Conservation (phyloP, 2,888 invertebrate genomes). For the Conistra vaccinii region DNA sequence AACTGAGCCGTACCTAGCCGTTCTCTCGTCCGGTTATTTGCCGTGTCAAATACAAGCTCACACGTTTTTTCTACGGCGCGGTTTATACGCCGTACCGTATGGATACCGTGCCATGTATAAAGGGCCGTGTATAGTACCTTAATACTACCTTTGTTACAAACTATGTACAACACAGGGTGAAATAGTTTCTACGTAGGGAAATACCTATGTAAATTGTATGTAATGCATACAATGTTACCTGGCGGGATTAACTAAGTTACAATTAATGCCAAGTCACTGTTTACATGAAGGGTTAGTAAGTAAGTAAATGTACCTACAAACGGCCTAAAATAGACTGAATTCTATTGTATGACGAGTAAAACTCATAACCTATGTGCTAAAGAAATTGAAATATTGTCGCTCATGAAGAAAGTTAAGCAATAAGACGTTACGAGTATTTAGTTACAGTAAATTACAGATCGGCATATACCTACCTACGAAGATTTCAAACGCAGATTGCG, state of each 20-base stretch:
- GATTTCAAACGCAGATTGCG: too few species aligned
- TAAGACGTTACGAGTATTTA: neutral
- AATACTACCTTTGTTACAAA: slow-evolving; percentile 14
- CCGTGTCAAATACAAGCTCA: neutral
- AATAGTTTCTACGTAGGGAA: slow-evolving; percentile 23
- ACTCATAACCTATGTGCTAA: too few species aligned
- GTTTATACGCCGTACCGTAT: neutral
- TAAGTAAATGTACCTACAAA: slow-evolving; percentile 3
- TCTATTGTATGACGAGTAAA: neutral
- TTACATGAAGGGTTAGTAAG: slow-evolving; percentile 1
- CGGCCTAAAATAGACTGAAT: neutral
- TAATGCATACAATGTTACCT: slow-evolving; percentile 23
- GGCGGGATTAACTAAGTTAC: slow-evolving; percentile 31
- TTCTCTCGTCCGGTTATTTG: too few species aligned
- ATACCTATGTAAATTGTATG: slow-evolving; percentile 30
- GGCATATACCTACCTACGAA: neutral
- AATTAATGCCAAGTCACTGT: slow-evolving; percentile 25
- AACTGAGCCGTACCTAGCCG: too few species aligned
- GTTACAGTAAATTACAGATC: neutral
- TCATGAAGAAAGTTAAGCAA: neutral
- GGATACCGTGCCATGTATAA: too few species aligned
- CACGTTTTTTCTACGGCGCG: neutral
- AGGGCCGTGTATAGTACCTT: too few species aligned
- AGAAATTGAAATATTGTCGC: neutral
- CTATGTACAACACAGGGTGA: neutral